Evolutionary conservation across 2,113 vertebrate species (phyloP), one percentile per base, ranked within the genome.

Genomic region (Pelobates fuscus): DNA sequence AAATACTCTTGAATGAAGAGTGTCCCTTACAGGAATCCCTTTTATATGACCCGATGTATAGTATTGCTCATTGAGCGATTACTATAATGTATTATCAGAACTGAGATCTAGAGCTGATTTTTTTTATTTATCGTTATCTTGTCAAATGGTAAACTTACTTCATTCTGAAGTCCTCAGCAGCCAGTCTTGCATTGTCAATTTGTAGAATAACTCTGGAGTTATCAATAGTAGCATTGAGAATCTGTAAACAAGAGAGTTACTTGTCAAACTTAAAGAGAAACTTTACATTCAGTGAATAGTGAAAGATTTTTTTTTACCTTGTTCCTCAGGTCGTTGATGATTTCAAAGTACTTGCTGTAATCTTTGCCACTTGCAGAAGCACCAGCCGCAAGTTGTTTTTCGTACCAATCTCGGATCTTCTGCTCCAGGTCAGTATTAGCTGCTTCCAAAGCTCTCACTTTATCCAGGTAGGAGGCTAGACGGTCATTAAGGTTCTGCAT

Each of bases 111-210:
- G n/a, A n/a, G n/a, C n/a, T n/a, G n/a, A n/a, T n/a, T n/a, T n/a
- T n/a, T n/a, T n/a, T n/a, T n/a, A n/a, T n/a, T n/a, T n/a, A n/a
- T n/a, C n/a, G n/a, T n/a, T n/a, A n/a, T n/a, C n/a, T n/a, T n/a
- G n/a, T n/a, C n/a, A n/a, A n/a, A n/a, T n/a, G n/a, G n/a, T n/a
- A n/a, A 41, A 83, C 94, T 91, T 78, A 94, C 94, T 95, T 96
- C 80, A 93, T 18, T 80, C 81, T 88, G 90, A 96, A 96, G 86
- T 96, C 94, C 30, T 95, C 92, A 5, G 88, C 89, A 6, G 94
- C 93, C 81, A 95, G 73, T 43, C 90, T 89, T 78, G 93, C 91
- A 1, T 96, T 95, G 79, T 95, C 94, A 1, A 92, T 90, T 83
- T 94, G 91, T 70, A 96, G 73, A 66, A 92, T 43, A 43, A 88